Base-by-base conservation (phyloP, 2,888 invertebrate genomes). In the Glyphotaelius pellucidus region DNA sequence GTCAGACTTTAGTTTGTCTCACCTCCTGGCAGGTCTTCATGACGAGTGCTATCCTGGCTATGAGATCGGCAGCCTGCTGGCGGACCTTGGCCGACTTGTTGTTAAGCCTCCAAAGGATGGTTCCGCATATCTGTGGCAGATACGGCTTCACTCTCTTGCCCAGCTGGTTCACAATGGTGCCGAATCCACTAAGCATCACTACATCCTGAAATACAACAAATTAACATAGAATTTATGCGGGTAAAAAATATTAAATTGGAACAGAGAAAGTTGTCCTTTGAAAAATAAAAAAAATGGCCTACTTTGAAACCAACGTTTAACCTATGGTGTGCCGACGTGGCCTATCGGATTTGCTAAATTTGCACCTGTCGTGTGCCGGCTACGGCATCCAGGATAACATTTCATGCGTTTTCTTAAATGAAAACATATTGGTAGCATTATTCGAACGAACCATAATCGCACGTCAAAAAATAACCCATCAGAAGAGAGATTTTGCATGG, bases 21-120 rank as follows among this genome's bases (percentile, higher is more conserved):
- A 97, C 98, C 96, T 99, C 99, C 95, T 99, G 99, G 95, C 99
- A 99, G 0, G 99, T 99, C 95, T 99, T 99, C 99, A 99, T 99
- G 52, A 99, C 99, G 7, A 99, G 98, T 3, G 99, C 99, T 94
- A 99, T 99, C 90, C 99, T 97, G 0, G 99, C 99, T 94, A 99
- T 99, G 94, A 99, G 97, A 96, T 99, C 99, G 1, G 99, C 99
- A 0, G 99, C 99, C 95, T 99, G 99, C 95, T 99, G 99, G 91
- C 99, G 97, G 14, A 98, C 99, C 96, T 99, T 99, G 2, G 99
- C 99, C 0, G 99, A 99, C 96, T 99, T 99, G 95, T 99, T 99
- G 96, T 99, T 99, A 95, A 99, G 97, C 93, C 99, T 97, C 99
- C 99, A 99, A 89, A 99, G 96, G 94, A 99, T 99, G 2, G 99